These are phyloP conservation scores for Hippopotamyrus pictus DNA, from an alignment of 2,797 vertebrate genomes.

Conservation along the genomic window DNA sequence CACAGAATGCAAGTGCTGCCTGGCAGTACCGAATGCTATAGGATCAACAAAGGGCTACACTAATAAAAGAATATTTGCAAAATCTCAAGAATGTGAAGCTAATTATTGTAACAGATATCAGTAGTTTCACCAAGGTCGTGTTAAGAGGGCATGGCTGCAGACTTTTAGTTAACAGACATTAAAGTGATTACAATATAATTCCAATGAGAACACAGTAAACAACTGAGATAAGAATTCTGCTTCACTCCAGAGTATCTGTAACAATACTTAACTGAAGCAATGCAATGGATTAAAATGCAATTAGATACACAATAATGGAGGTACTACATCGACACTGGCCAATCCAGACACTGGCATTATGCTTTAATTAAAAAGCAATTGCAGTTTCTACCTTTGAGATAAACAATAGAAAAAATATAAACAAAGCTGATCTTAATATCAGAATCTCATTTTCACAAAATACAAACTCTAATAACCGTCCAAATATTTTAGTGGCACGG, in stretches of 20 bases:
- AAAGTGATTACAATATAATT: neutral
- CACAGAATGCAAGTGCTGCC: neutral
- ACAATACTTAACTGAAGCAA: neutral
- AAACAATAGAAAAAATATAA: neutral
- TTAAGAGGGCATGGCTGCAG: neutral
- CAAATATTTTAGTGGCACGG: neutral
- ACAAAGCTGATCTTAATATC: neutral
- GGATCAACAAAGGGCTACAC: neutral
- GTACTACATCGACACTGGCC: neutral
- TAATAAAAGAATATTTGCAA: neutral
- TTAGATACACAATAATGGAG: neutral
- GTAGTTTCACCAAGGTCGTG: neutral
- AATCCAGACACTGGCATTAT: neutral
- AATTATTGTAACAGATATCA: neutral
- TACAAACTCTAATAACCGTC: neutral
- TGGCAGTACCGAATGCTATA: neutral
- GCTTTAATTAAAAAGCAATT: conserved; percentile 1
- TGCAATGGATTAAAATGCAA: neutral
- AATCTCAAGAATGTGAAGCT: neutral
- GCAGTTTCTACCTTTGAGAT: neutral
- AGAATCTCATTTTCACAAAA: neutral
- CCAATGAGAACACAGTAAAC: neutral
- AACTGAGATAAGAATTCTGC: neutral
- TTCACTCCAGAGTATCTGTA: neutral
- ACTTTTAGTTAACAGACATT: neutral